A percentile compares a stretch with the other conserved stretches of the same genome.
phyloP scores from a whole-genome alignment of 2,797 vertebrate species.

The Psittacula derbiana region DNA sequence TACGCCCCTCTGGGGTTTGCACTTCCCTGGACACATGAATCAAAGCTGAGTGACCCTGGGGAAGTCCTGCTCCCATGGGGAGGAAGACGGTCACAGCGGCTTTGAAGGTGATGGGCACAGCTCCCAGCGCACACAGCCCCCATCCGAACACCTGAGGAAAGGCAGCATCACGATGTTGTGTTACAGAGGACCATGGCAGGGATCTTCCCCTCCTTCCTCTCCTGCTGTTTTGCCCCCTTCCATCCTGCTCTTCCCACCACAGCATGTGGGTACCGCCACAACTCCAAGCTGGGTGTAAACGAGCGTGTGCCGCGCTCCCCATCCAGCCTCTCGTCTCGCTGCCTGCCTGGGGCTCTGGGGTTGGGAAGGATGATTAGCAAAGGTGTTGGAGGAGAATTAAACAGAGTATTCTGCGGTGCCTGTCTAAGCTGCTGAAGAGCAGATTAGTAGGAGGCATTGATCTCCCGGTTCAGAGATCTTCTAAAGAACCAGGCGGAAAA shows the following conservation, averaged over 20 bases:
- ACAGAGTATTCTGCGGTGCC: not conserved
- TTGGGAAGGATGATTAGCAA: conserved; percentile 31
- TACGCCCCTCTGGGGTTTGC: rapidly evolving
- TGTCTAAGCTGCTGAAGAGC: conserved; percentile 61
- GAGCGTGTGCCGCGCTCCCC: not conserved
- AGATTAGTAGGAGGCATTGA: conserved; percentile 60
- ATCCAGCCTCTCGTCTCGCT: not conserved
- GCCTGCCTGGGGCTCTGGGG: not conserved
- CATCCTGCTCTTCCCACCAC: not conserved
- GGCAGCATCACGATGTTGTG: rapidly evolving
- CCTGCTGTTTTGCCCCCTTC: not conserved
- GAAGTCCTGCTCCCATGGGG: rapidly evolving
- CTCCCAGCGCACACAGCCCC: not conserved
- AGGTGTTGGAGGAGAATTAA: conserved; percentile 56
- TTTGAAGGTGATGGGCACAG: not conserved
- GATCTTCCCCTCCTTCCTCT: not conserved
- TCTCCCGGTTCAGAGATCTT: conserved; percentile 57
- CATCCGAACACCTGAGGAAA: not conserved
- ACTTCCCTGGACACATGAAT: rapidly evolving
- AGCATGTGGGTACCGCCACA: rapidly evolving
- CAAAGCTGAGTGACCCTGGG: not conserved
- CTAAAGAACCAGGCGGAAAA: conserved; percentile 20
- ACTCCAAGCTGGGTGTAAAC: not conserved
- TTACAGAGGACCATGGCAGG: not conserved
- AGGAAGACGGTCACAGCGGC: not conserved